These are phyloP conservation scores for Pelochelys cantorii DNA, from an alignment of 2,797 vertebrate genomes.

Conservation along the genomic window DNA sequence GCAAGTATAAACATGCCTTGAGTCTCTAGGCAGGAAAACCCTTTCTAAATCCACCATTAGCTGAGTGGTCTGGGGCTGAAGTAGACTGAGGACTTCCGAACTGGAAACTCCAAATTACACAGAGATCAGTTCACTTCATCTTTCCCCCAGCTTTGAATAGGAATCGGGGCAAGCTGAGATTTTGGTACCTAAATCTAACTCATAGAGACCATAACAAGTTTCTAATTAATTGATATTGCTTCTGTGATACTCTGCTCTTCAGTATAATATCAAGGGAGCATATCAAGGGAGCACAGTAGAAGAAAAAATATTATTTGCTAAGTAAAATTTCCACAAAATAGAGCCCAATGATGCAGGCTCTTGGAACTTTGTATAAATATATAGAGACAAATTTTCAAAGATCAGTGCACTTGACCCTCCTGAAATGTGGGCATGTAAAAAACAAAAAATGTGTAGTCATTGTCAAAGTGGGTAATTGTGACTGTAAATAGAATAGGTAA, in stretches of 20 bases:
- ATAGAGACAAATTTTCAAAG: background rate
- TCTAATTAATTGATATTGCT: slow-evolving; percentile 45
- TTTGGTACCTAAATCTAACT: slow-evolving; percentile 54
- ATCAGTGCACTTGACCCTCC: background rate
- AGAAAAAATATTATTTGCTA: background rate
- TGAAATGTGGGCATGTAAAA: background rate
- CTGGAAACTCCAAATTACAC: slow-evolving; percentile 49
- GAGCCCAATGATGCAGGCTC: accelerated
- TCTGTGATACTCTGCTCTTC: slow-evolving; percentile 20
- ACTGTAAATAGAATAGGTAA: background rate
- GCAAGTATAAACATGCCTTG: background rate
- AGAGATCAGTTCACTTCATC: slow-evolving; percentile 61
- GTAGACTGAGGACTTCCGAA: slow-evolving; percentile 34
- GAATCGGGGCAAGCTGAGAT: background rate
- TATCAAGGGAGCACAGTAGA: background rate
- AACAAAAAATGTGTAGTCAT: background rate
- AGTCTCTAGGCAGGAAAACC: slow-evolving; percentile 54
- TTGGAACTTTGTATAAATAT: background rate
- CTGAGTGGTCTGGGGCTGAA: slow-evolving; percentile 53
- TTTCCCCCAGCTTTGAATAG: slow-evolving; percentile 17
- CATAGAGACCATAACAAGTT: slow-evolving; percentile 35
- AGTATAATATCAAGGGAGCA: background rate
- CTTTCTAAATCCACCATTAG: slow-evolving; percentile 60
- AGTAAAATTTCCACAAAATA: background rate
- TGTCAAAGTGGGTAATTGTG: background rate